Base-by-base conservation (phyloP, 2,113 vertebrate genomes). In the Onychorhynchus coronatus region DNA sequence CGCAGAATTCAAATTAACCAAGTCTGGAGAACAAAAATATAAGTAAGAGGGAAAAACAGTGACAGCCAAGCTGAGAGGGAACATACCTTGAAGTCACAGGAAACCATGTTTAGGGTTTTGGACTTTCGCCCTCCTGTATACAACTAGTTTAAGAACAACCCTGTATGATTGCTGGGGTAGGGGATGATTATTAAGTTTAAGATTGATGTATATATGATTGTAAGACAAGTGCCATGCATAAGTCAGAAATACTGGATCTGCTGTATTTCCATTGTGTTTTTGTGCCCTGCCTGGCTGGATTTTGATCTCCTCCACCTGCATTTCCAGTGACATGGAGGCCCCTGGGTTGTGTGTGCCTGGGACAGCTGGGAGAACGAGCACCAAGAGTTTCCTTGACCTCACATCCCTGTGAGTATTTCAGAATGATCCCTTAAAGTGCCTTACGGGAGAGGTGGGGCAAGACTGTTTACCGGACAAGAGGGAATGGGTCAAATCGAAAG, bases 361-460 rank as follows among this genome's bases (percentile, higher is more conserved):
- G 49, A 12, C 41, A 44, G 47, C 49, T 71, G 0, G 0, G 39
- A 47, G 39, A 31, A 37, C 0, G 0, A 2, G 13, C 0, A 2
- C 13, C 0, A 19, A 66, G 79, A 0, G 0, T 23, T 74, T 50
- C 25, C 42, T 67, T 5, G 1, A 9, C 3, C 0, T 52, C 41
- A 3, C 3, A 0, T 46, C 33, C 17, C 5, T 12, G 6, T 66
- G 17, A 76, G 55, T 80, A 14, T 50, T 53, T 73, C 49, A 66
- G 12, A 70, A n/a, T 0, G 5, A 74, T 21, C 37, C 25, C 25
- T 65, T 22, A 9, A 46, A 50, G 31, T 37, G n/a, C 30, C 30
- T 47, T 53, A 39, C 13, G 62, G n/a, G n/a, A 47, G 68, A 47
- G 24, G 21, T 12, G 11, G 33, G 7, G 24, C n/a, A 25, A 53